phyloP scores from a whole-genome alignment of 2,888 invertebrate species.

The Kryphioiulus occultus region DNA sequence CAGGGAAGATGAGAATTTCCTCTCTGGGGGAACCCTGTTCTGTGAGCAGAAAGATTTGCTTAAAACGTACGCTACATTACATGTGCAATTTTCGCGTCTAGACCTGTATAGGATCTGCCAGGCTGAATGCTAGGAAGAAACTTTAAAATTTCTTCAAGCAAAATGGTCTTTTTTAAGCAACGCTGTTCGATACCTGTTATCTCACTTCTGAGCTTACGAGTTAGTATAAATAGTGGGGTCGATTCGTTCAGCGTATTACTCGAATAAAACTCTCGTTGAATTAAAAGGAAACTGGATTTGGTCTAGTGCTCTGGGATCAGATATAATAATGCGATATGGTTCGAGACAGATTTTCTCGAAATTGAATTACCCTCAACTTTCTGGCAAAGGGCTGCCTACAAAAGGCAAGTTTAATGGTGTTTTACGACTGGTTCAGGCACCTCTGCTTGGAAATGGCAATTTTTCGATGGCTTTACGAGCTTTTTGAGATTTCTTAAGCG shows the following conservation, averaged over 20 bases:
- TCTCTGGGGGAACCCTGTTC: too few species aligned
- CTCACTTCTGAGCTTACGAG: too few species aligned
- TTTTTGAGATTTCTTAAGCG: conserved; percentile 25
- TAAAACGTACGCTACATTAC: too few species aligned
- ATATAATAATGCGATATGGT: neutral
- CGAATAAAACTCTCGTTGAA: neutral
- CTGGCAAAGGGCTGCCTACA: neutral
- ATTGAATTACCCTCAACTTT: neutral
- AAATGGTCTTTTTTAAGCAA: too few species aligned
- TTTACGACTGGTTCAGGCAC: conserved; percentile 17
- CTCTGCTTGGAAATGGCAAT: neutral
- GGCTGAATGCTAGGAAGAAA: too few species aligned
- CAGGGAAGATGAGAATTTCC: too few species aligned
- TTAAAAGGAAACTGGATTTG: neutral
- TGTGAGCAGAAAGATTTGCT: too few species aligned
- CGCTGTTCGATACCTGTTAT: too few species aligned
- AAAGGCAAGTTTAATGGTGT: conserved; percentile 8
- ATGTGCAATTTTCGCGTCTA: too few species aligned
- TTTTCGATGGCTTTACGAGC: conserved; percentile 11
- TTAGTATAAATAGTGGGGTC: neutral
- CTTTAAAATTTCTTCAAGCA: too few species aligned
- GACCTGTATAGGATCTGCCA: too few species aligned
- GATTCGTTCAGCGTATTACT: neutral
- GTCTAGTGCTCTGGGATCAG: neutral
- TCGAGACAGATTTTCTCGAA: neutral